Evolutionary conservation across 1,140 invertebrate species (phyloP), one percentile per base, ranked within the genome.

Genomic region (Philopotamus ludificatus): DNA sequence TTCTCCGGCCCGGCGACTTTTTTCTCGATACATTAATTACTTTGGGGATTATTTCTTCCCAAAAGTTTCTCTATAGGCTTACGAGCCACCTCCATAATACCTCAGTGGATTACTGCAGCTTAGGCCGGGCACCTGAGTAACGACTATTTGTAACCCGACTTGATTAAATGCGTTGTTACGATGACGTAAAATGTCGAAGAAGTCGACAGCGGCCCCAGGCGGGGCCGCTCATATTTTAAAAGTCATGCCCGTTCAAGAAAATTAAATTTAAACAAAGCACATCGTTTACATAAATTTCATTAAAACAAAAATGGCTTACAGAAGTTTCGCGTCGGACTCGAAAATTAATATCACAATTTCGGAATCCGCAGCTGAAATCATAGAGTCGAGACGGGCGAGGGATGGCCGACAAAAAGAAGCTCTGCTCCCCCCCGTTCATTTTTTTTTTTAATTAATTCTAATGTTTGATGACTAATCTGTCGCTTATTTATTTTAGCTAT

Each of bases 1-100:
- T 34, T 12, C 28, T 4, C 28, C 12, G 4, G 3, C 1, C 50
- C 4, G 50, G 39, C 54, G 54, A 57, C 54, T 57, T 57, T 57
- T n/a, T 57, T 57, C 54, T 42, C 54, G 54, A 57, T 57, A 57
- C 39, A 57, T 57, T 57, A 57, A 57, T 57, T 57, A 57, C 54
- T 57, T 57, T 57, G 28, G 54, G 54, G 54, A 57, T 57, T 57
- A 57, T 57, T 57, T 57, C 54, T 57, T 57, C 54, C 54, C 54
- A 20, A 57, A 57, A 57, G 54, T 57, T 57, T 57, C 54, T 57
- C 41, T 28, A 57, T 57, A 28, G 54, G 54, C 34, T 57, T 57
- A 57, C 10, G 26, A 26, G 28, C 39, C 34, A 41, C 54, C 26
- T 28, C 12, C 20, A 16, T 57, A 57, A 57, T 57, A 16, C 54